Percentiles rank a stretch among this genome's conserved stretches.
phyloP scores from a whole-genome alignment of 2,113 vertebrate species.

The Forbesichthys agassizii region DNA sequence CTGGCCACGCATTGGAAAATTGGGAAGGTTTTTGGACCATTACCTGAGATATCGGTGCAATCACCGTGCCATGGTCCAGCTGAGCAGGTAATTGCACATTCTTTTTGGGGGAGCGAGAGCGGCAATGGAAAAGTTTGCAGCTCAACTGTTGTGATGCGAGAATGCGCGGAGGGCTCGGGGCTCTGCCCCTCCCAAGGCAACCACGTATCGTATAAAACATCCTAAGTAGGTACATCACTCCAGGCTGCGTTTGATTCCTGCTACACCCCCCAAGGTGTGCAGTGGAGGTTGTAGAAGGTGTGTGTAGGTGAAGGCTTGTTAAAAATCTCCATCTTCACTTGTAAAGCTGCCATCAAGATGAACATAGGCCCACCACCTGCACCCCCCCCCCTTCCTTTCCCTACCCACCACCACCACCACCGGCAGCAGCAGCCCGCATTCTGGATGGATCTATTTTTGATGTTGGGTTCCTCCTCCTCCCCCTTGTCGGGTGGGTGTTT shows the following conservation, averaged over 20 bases:
- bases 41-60: conserved; percentile 60
- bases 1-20: conserved; percentile 25
- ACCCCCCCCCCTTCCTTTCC: conserved; percentile 19
- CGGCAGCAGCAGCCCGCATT: conserved; percentile 33
- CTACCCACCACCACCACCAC: background rate
- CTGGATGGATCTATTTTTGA: conserved; percentile 77
- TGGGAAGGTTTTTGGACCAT: conserved; percentile 47
- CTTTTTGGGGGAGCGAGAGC: conserved; percentile 39
- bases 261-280: conserved; percentile 11
- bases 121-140: conserved; percentile 25
- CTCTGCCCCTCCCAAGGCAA: conserved; percentile 28
- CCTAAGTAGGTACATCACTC: conserved; percentile 45
- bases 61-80: conserved; percentile 59
- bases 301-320: conserved; percentile 32
- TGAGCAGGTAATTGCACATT: conserved; percentile 64
- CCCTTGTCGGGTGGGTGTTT: conserved; percentile 67
- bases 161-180: conserved; percentile 17
- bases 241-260: conserved; percentile 39
- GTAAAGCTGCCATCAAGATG: conserved; percentile 36
- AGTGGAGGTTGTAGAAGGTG: conserved; percentile 42
- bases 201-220: conserved; percentile 30
- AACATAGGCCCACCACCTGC: conserved; percentile 33
- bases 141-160: conserved; percentile 12
- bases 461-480: conserved; percentile 58
- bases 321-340: conserved; percentile 53